Percentiles rank a stretch among this genome's conserved stretches.
phyloP scores from a whole-genome alignment of 2,113 vertebrate genomes.

The Stegastes partitus region DNA sequence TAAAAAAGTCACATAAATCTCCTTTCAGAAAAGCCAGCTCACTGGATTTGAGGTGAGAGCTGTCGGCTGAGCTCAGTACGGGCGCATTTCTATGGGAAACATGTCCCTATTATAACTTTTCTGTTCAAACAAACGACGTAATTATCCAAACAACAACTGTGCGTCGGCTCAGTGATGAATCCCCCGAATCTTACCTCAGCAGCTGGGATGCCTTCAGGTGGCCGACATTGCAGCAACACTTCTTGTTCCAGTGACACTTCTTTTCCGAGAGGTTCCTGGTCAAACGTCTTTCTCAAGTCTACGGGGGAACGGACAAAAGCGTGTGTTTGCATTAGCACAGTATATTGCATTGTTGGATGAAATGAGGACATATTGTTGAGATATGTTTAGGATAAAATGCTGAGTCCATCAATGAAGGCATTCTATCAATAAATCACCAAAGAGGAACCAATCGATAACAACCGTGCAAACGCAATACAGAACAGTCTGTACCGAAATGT shows the following conservation, averaged over 20 bases:
- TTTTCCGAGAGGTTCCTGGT: slow-evolving; percentile 96
- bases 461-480: slow-evolving; percentile 4
- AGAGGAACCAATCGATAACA: background rate
- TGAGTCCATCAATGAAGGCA: slow-evolving; percentile 6
- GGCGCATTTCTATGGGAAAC: slow-evolving; percentile 5
- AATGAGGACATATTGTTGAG: slow-evolving; percentile 1
- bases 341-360: background rate
- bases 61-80: slow-evolving; percentile 17
- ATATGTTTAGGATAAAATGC: slow-evolving; percentile 14
- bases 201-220: slow-evolving; percentile 95
- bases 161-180: slow-evolving; percentile 10
- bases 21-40: slow-evolving; percentile 48
- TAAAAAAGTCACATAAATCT: slow-evolving; percentile 46
- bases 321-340: slow-evolving; percentile 12
- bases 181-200: slow-evolving; percentile 89
- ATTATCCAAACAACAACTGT: background rate
- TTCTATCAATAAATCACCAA: slow-evolving; percentile 9
- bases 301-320: slow-evolving; percentile 32
- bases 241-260: slow-evolving; percentile 97
- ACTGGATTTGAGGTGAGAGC: slow-evolving; percentile 52
- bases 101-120: background rate
- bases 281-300: slow-evolving; percentile 97
- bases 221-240: slow-evolving; percentile 95
- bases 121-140: slow-evolving; percentile 3
- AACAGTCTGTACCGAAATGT: background rate